A percentile compares a stretch with the other conserved stretches of the same genome.
These are phyloP conservation scores for Hydractinia symbiolongicarpus DNA, from an alignment of 30 jellyfish, hydroid and myxozoan species.

Conservation along the genomic window DNA sequence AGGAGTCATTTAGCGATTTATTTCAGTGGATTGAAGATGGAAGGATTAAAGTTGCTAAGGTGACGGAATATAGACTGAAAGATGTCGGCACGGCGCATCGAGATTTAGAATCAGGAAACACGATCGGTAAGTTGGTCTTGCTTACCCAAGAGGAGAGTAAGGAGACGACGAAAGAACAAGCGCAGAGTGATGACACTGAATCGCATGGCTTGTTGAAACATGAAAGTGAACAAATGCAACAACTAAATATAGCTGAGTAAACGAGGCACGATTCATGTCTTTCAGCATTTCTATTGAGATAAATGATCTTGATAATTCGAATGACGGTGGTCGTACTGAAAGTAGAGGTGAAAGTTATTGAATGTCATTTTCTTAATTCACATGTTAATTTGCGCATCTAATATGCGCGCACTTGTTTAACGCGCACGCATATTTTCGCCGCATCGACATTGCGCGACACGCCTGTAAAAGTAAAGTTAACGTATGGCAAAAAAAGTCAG, in stretches of 20 bases:
- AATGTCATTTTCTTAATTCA: too few species aligned
- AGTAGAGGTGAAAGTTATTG: too few species aligned
- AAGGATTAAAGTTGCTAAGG: conserved; percentile 60
- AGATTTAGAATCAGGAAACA: conserved; percentile 75
- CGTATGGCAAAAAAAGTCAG: too few species aligned
- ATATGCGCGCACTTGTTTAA: too few species aligned
- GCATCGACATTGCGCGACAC: too few species aligned
- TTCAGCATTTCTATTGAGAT: too few species aligned
- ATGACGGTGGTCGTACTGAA: too few species aligned
- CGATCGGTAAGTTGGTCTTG: conserved; percentile 73
- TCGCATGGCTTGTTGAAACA: not conserved
- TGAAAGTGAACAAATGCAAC: not conserved
- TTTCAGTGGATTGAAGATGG: conserved; percentile 72
- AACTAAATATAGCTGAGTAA: not conserved
- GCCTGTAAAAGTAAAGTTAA: too few species aligned
- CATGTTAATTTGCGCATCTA: too few species aligned
- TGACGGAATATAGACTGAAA: conserved; percentile 52
- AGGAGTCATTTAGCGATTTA: conserved; percentile 54
- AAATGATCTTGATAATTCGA: too few species aligned
- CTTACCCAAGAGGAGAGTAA: conserved; percentile 16
- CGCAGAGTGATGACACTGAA: not conserved
- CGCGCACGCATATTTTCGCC: too few species aligned
- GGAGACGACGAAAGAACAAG: not conserved
- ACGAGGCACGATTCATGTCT: too few species aligned
- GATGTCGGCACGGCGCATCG: conserved; percentile 78